Base-by-base conservation (phyloP, 2,888 invertebrate species). In the Stenodera caucasica region DNA sequence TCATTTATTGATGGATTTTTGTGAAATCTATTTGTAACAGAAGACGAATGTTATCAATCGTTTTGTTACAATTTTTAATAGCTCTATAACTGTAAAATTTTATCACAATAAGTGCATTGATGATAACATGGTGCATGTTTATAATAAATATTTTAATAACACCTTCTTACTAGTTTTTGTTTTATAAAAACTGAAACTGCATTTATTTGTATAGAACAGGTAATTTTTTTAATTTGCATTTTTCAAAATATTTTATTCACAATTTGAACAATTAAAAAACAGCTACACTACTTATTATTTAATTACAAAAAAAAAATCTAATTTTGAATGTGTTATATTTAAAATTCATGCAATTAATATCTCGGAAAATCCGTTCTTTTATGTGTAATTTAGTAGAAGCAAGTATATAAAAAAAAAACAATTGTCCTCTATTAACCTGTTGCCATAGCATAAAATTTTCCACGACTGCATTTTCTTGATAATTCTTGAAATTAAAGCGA, bases 11-110 rank as follows among this genome's bases (percentile, higher is more conserved):
- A 45, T 45, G 11, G 5, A 21, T 12, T 40, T 18, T 18, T 40
- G 9, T 40, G 15, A 14, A 4, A 15, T 12, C 12, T 23, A 2
- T 40, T 23, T 2, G 2, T 1, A 23, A 23, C 4, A 21, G 23
- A 45, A 45, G 45, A 21, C 12, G 23, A 45, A 12, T 11, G 2
- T 45, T 45, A 45, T 45, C 45, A 45, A 8, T 21, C 40, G 9
- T 45, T 45, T 45, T 21, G 45, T 12, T 45, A 45, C 6, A 45
- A 5, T 21, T 21, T 45, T 45, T 45, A 23, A 12, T 21, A 23
- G 23, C 23, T 45, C 23, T 45, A 45, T 45, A 45, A 45, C 45
- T 45, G 45, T 21, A 45, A 45, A 45, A 23, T 45, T 45, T 45
- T 45, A 45, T 45, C 21, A 23, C 15, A 40, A 40, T 40, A 40